Evolutionary conservation across 2,797 vertebrate genomes (phyloP).

Genomic region (Pampus argenteus): DNA sequence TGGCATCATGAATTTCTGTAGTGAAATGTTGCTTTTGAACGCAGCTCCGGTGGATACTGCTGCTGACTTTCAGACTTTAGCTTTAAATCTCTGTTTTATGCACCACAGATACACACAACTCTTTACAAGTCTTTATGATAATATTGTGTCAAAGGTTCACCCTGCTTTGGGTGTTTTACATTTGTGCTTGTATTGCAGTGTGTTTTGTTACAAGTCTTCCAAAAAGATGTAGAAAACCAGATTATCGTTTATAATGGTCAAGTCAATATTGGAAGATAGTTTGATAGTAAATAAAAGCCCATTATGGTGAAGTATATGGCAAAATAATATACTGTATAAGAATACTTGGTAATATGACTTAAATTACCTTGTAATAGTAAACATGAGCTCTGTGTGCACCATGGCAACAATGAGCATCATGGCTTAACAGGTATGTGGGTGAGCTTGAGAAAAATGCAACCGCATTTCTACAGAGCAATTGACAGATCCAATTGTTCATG

Average conservation of each 20-base stretch:
- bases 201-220: background rate
- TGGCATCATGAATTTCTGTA: background rate
- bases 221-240: slow-evolving; percentile 6
- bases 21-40: slow-evolving; percentile 21
- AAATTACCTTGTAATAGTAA: slow-evolving; percentile 27
- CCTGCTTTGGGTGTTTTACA: background rate
- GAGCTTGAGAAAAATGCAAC: slow-evolving; percentile 27
- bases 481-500: slow-evolving; percentile 30
- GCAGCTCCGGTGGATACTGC: slow-evolving; percentile 7
- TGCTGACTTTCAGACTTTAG: slow-evolving; percentile 10
- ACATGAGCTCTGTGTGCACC: slow-evolving; percentile 20
- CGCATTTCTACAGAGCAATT: slow-evolving; percentile 32
- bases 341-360: slow-evolving; percentile 5
- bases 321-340: slow-evolving; percentile 12
- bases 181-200: background rate
- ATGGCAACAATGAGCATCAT: slow-evolving; percentile 30
- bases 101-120: slow-evolving; percentile 16
- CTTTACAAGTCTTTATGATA: slow-evolving; percentile 9
- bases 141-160: background rate
- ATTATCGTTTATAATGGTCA: slow-evolving; percentile 2
- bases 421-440: slow-evolving; percentile 34
- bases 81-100: slow-evolving; percentile 27
- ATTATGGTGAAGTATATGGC: slow-evolving; percentile 1
- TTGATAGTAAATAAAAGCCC: slow-evolving; percentile 15
- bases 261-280: slow-evolving; percentile 13